These are phyloP conservation scores for Lasioglossum albipes DNA, from an alignment of 1,140 invertebrate species.

Conservation along the genomic window DNA sequence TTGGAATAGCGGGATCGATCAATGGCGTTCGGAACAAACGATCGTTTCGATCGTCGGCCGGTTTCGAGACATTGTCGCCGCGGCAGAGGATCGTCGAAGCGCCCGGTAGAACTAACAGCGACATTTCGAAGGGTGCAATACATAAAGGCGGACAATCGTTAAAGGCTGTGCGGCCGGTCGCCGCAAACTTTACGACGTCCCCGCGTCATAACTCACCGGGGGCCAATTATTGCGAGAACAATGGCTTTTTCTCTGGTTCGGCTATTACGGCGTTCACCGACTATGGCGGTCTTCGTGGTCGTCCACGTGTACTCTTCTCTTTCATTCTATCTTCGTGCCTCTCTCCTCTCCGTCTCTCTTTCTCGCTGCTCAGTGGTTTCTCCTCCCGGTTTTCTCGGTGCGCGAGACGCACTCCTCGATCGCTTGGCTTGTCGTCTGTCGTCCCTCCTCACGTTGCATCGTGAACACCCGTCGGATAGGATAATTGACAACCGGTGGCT, in stretches of 20 bases:
- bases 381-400: neutral
- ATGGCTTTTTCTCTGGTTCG: constrained; percentile 63
- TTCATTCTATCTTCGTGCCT: neutral
- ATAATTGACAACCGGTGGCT: constrained; percentile 38
- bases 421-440: neutral
- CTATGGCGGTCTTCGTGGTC: neutral
- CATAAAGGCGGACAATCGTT: constrained; percentile 67
- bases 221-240: constrained; percentile 72
- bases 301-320: constrained; percentile 2
- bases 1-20: neutral
- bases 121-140: constrained; percentile 57
- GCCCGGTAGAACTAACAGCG: constrained; percentile 28
- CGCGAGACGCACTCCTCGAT: neutral
- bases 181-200: constrained; percentile 67
- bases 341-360: no score
- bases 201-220: constrained; percentile 68
- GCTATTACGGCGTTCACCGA: constrained; percentile 46
- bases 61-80: neutral
- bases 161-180: constrained; percentile 51
- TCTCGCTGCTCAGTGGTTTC: neutral
- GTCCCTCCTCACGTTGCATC: constrained; percentile 16
- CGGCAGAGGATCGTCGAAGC: neutral
- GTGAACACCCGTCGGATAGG: constrained; percentile 9
- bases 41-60: neutral
- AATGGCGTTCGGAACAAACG: neutral